Conservation (phyloP, 2,113 vertebrate genomes). For the Epinephelus cyanopodus region DNA sequence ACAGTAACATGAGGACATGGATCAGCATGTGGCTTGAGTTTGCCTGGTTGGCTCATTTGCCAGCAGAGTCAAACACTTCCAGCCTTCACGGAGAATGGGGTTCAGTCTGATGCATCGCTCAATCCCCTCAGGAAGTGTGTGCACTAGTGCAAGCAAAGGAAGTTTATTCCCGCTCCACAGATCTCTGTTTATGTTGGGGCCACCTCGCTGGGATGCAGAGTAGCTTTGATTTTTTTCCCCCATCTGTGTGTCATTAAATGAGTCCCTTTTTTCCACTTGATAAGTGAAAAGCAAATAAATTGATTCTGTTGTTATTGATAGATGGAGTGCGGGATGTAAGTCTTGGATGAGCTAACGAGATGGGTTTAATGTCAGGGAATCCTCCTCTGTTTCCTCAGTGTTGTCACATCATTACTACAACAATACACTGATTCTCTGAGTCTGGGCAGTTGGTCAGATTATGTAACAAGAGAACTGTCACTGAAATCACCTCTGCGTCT, state of each 20-base stretch:
- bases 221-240: conserved; percentile 35
- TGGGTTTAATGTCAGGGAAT: conserved; percentile 18
- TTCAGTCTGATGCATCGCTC: conserved; percentile 51
- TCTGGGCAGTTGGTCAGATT: conserved; percentile 1
- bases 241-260: conserved; percentile 57
- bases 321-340: conserved; percentile 57
- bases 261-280: conserved; percentile 77
- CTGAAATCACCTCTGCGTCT: not conserved
- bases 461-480: not conserved
- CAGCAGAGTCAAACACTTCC: conserved; percentile 45
- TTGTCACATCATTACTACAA: conserved; percentile 25
- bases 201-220: conserved; percentile 50
- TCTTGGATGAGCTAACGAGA: conserved; percentile 43
- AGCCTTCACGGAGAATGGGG: conserved; percentile 28
- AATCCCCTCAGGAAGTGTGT: conserved; percentile 78
- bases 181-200: conserved; percentile 80
- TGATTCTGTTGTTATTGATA: conserved; percentile 61
- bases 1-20: not conserved
- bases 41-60: conserved; percentile 20
- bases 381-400: conserved; percentile 17
- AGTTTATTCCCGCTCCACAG: conserved; percentile 76
- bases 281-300: conserved; percentile 75
- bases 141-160: conserved; percentile 76
- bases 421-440: conserved; percentile 8
- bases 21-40: conserved; percentile 68